Evolutionary conservation across 2,888 invertebrate genomes (phyloP).

Genomic region (Liodrosophila aerea): DNA sequence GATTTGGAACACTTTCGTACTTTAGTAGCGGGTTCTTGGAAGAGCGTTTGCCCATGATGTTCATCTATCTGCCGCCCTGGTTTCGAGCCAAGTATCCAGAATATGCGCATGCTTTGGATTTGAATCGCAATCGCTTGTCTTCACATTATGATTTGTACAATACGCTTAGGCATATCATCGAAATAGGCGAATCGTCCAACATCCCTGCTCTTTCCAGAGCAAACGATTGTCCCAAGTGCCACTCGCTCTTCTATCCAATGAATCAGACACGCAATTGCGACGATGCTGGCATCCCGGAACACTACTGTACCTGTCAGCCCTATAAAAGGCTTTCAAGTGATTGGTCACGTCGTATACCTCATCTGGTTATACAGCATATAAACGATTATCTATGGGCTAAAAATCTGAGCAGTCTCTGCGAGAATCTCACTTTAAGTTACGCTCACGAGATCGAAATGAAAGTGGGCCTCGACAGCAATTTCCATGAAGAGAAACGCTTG

Average conservation of each 20-base stretch:
- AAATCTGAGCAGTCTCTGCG: slow-evolving; percentile 49
- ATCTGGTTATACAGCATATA: slow-evolving; percentile 39
- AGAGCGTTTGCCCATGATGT: slow-evolving; percentile 88
- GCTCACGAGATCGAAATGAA: slow-evolving; percentile 50
- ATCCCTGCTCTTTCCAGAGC: slow-evolving; percentile 74
- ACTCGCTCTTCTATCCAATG: slow-evolving; percentile 85
- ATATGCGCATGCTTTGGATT: slow-evolving; percentile 83
- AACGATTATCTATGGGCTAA: slow-evolving; percentile 48
- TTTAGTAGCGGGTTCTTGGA: slow-evolving; percentile 88
- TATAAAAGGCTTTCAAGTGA: slow-evolving; percentile 27
- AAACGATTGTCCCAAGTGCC: slow-evolving; percentile 85
- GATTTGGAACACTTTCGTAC: slow-evolving; percentile 87
- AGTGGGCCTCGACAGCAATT: slow-evolving; percentile 26
- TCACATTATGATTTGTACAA: slow-evolving; percentile 89
- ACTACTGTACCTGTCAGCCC: slow-evolving; percentile 88
- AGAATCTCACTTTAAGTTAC: slow-evolving; percentile 41
- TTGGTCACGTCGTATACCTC: slow-evolving; percentile 47
- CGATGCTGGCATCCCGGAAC: slow-evolving; percentile 86
- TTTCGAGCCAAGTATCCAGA: slow-evolving; percentile 84
- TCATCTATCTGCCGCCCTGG: slow-evolving; percentile 86
- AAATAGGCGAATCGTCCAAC: slow-evolving; percentile 66
- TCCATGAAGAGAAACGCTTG: slow-evolving; percentile 1
- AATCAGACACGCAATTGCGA: slow-evolving; percentile 85
- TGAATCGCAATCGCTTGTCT: slow-evolving; percentile 86
- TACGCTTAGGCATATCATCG: slow-evolving; percentile 86